Base-by-base conservation (phyloP, 1,140 invertebrate genomes). In the Ooceraea biroi region DNA sequence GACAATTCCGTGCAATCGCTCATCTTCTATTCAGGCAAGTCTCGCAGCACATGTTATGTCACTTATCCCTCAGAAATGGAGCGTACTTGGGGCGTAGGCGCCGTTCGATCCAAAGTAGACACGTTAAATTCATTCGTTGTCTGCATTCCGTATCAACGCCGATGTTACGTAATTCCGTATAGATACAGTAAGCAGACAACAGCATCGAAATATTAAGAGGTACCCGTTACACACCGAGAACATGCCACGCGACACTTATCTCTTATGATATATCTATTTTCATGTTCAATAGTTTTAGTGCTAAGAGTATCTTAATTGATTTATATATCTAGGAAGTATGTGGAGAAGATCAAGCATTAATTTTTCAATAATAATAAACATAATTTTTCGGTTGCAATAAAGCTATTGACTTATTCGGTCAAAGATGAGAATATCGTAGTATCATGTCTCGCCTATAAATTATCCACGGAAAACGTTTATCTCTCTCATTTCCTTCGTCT, bases 11-110 rank as follows among this genome's bases (percentile, higher is more conserved):
- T 82, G 41, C 65, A 60, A 80, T 83, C 68, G 60, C 44, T 71
- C 69, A 48, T 65, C 66, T 83, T 73, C 78, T 82, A 85, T 85
- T 83, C 77, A 66, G 55, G 17, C 50, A 71, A 82, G 78, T 66
- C 57, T 68, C 69, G 66, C 78, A 41, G 58, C 72, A 73, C 61
- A 61, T 60, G 68, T 60, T 74, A 83, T 83, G 30, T 83, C 82
- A 82, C 63, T 80, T 71, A 80, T 61, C 41, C 46, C 76, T 48
- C 46, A 82, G 50, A 85, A 68, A 55, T 61, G 48, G 66, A 55
- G 82, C 48, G 57, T 58, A n/a, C 68, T 41, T 69, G 41, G 41
- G 69, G 57, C 71, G 68, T 72, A 48, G 76, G 63, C 71, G 72
- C 22, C 52, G 72, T 82, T 60, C 72, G 82, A 86, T 84, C 85